Conservation (phyloP, 2,797 vertebrate species). For the Pyrocephalus nanus region DNA sequence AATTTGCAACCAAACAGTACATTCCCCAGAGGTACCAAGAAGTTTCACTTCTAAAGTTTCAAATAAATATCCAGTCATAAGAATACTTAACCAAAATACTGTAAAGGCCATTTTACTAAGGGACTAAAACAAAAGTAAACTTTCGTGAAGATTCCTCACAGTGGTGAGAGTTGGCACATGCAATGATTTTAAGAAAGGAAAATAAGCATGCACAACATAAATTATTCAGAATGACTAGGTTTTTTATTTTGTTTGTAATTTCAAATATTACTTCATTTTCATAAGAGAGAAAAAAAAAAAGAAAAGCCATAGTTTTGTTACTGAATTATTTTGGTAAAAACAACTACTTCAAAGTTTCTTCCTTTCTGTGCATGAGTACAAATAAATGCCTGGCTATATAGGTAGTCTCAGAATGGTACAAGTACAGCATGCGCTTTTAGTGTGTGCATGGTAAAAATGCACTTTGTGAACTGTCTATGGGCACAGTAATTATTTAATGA, state of each 20-base stretch:
- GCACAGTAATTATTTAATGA: background rate
- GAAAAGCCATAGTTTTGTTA: background rate
- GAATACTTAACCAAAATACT: background rate
- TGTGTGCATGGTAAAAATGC: background rate
- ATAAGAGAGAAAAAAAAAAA: background rate
- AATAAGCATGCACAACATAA: background rate
- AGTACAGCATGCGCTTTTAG: background rate
- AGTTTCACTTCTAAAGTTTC: background rate
- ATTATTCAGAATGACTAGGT: background rate
- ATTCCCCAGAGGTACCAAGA: background rate
- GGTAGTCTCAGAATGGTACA: background rate
- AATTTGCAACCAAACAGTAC: background rate
- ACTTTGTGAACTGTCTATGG: background rate
- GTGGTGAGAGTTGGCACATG: background rate
- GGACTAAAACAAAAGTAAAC: background rate
- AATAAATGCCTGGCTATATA: background rate
- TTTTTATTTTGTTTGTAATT: background rate
- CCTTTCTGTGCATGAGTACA: background rate
- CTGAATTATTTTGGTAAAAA: background rate
- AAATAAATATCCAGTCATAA: background rate
- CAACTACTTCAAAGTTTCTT: background rate
- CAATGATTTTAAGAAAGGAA: conserved; percentile 1
- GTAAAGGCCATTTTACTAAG: background rate
- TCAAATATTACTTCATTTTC: background rate
- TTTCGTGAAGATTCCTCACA: background rate